Percentiles rank a stretch among this genome's conserved stretches.
These are phyloP conservation scores for Theocolax elegans DNA, from an alignment of 1,140 invertebrate genomes.

Conservation along the genomic window DNA sequence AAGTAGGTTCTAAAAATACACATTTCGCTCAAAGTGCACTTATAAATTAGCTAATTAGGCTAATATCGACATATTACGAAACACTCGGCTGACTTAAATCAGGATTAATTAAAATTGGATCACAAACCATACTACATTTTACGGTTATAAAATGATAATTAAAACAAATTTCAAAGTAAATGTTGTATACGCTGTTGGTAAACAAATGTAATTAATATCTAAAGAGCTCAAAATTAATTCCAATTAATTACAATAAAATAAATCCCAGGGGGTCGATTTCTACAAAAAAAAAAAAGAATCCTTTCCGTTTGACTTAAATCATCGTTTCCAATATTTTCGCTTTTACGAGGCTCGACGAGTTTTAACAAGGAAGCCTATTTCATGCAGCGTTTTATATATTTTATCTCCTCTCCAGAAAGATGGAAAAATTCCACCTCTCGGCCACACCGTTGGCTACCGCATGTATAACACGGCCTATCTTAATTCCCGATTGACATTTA, in stretches of 20 bases:
- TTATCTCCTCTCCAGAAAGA: slow-evolving; percentile 36
- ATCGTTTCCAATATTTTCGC: slow-evolving; percentile 29
- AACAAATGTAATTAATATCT: too few species aligned
- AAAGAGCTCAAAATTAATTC: too few species aligned
- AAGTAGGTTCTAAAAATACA: too few species aligned
- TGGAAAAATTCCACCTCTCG: slow-evolving; percentile 46
- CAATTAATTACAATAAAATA: too few species aligned
- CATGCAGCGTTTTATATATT: slow-evolving; percentile 18
- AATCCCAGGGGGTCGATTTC: too few species aligned
- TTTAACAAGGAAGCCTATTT: slow-evolving; percentile 30
- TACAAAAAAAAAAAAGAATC: slow-evolving; percentile 25
- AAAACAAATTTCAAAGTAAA: too few species aligned
- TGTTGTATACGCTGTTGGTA: too few species aligned
- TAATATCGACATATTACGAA: too few species aligned
- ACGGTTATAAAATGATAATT: not conserved
- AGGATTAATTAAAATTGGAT: too few species aligned
- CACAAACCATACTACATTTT: not conserved
- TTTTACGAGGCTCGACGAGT: slow-evolving; percentile 24
- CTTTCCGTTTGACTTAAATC: slow-evolving; percentile 30
- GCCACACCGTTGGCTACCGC: slow-evolving; percentile 41
- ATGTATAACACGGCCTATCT: slow-evolving; percentile 61
- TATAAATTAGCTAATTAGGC: too few species aligned
- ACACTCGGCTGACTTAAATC: too few species aligned
- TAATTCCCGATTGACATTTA: slow-evolving; percentile 66
- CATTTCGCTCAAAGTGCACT: too few species aligned